A percentile compares a stretch with the other conserved stretches of the same genome.
Conservation (phyloP, 2,113 vertebrate genomes). For the Chaetura pelagica region DNA sequence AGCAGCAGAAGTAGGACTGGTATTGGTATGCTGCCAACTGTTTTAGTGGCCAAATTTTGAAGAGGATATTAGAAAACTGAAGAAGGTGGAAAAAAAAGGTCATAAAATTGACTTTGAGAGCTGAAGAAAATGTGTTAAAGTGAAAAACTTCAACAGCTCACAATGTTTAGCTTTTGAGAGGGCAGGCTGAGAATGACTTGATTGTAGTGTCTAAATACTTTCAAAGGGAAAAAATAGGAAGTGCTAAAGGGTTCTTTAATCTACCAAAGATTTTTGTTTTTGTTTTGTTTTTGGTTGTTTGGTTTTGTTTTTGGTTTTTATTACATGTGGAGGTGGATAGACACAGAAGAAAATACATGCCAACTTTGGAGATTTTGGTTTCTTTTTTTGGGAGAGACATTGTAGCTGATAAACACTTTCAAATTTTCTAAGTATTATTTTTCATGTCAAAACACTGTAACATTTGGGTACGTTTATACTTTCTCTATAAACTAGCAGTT, state of each 20-base stretch:
- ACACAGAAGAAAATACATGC: neutral
- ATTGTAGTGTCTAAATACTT: constrained; percentile 19
- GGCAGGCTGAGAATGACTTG: neutral
- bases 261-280: neutral
- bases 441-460: neutral
- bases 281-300: neutral
- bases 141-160: constrained; percentile 13
- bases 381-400: neutral
- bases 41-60: constrained; percentile 13
- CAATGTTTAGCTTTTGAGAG: constrained; percentile 25
- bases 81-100: neutral
- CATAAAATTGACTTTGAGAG: constrained; percentile 16
- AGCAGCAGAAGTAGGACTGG: neutral
- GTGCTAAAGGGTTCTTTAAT: neutral
- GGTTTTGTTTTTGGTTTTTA: neutral
- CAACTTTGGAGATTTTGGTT: neutral
- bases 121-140: neutral
- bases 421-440: neutral
- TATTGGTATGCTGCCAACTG: neutral
- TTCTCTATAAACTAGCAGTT: neutral
- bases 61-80: constrained; percentile 6
- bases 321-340: rapidly evolving
- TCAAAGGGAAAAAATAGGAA: constrained; percentile 14
- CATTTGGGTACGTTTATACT: neutral
- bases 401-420: neutral